Conservation (phyloP, 2,888 invertebrate species). For the Gryllus longicercus region DNA sequence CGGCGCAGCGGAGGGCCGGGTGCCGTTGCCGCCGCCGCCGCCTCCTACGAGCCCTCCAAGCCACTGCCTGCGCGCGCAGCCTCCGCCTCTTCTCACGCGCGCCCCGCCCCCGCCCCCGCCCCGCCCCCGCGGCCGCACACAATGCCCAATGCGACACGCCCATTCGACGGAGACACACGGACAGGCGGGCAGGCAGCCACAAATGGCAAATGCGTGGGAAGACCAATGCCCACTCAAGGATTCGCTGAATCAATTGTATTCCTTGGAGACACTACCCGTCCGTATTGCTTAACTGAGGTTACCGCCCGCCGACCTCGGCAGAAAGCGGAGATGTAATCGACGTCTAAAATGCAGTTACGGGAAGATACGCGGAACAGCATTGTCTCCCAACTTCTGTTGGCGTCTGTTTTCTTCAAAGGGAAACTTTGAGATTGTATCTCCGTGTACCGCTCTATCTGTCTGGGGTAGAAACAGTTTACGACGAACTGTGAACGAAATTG, state of each 20-base stretch:
- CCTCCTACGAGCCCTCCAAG: background rate
- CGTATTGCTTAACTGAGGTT: background rate
- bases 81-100: background rate
- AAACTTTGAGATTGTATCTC: no score
- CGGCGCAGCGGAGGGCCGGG: background rate
- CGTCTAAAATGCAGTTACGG: background rate
- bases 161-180: background rate
- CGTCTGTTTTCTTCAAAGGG: no score
- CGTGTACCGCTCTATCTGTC: no score
- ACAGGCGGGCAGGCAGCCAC: background rate
- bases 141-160: background rate
- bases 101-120: background rate
- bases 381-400: background rate
- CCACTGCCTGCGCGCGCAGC: background rate
- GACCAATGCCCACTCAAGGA: background rate
- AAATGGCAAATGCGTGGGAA: background rate
- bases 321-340: background rate
- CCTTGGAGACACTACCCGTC: background rate
- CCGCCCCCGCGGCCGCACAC: background rate
- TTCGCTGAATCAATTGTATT: background rate
- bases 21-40: background rate
- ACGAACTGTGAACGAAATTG: no score
- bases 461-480: no score
- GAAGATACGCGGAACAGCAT: background rate
- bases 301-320: background rate